A percentile compares a stretch with the other conserved stretches of the same genome.
These are phyloP conservation scores for Drosophila novamexicana DNA, from an alignment of 1,140 invertebrate genomes.

Conservation along the genomic window DNA sequence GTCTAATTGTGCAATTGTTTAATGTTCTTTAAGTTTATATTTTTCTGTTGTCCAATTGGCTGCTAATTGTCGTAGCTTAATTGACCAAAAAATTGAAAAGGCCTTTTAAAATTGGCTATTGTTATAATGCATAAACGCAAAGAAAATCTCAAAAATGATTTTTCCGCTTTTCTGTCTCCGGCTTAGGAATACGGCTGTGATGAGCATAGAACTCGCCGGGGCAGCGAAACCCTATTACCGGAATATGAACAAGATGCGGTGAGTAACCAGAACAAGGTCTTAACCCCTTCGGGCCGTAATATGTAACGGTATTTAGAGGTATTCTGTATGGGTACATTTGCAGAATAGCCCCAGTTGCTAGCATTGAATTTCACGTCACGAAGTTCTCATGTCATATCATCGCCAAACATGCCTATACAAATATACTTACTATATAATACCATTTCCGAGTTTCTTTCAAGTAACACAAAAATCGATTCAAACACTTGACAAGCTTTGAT, in stretches of 20 bases:
- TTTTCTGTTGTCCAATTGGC: conserved; percentile 71
- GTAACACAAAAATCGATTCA: conserved; percentile 21
- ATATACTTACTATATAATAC: conserved; percentile 1
- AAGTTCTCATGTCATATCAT: conserved; percentile 4
- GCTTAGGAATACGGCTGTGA: conserved; percentile 86
- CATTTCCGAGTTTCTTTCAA: conserved; percentile 4
- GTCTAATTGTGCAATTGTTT: conserved; percentile 47
- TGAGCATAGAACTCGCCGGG: conserved; percentile 87
- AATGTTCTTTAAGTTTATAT: conserved; percentile 42
- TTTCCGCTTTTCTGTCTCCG: conserved; percentile 53
- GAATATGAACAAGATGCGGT: conserved; percentile 89
- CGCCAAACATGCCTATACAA: background rate
- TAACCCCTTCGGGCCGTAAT: background rate
- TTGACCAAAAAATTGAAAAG: conserved; percentile 22
- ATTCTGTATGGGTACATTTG: background rate
- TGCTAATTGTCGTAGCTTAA: conserved; percentile 61
- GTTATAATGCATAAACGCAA: conserved; percentile 11
- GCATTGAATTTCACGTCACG: conserved; percentile 7
- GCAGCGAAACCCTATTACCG: conserved; percentile 88
- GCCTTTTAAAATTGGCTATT: conserved; percentile 32
- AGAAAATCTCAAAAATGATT: conserved; percentile 42
- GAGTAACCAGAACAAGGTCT: conserved; percentile 83
- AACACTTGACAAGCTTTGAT: conserved; percentile 48
- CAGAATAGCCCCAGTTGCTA: background rate
- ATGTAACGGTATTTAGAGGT: background rate